Base-by-base conservation (phyloP, 1,140 invertebrate genomes). In the Drosophila repleta region DNA sequence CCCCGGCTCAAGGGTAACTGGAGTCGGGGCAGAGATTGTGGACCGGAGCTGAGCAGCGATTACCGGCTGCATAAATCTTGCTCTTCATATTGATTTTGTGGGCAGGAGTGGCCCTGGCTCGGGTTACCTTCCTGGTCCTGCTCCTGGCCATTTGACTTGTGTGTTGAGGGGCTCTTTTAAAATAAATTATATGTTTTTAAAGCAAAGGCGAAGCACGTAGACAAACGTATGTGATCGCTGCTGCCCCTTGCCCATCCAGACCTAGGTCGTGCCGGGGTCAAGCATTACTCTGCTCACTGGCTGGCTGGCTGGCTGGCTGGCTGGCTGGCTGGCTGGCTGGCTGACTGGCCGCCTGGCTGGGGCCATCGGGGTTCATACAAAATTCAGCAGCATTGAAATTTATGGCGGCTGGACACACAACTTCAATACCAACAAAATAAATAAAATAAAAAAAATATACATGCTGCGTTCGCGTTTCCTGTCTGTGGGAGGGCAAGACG, bases 171-270 rank as follows among this genome's bases (percentile, higher is more conserved):
- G 49, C 58, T 62, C 55, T 87, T 87, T 88, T 83, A 88, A 87
- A 87, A 87, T 87, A 87, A 87, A 87, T 87, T 88, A 83, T 88
- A 82, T 58, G 79, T 88, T 88, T 79, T 83, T 76, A 88, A 87
- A 87, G 67, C 74, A 76, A 72, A 51, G 60, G 48, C 77, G 69
- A 78, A 78, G 67, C 72, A 76, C 72, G 74, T 58, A 48, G 62
- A 56, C 64, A 35, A 65, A 60, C 45, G 43, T 45, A 45, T 57
- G 55, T 45, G 55, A 15, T 29, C 11, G 39, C 15, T 17, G 55
- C 21, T n/a, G 24, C 29, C 17, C 39, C 2, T 26, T n/a, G n/a
- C n/a, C n/a, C 26, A 15, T 32, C 4, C 18, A 53, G 17, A 39
- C 37, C 26, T 53, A 17, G 26, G 10, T 61, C 39, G 60, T 56